Evolutionary conservation across 2,797 vertebrate genomes (phyloP).

Genomic region (Megalops cyprinoides): DNA sequence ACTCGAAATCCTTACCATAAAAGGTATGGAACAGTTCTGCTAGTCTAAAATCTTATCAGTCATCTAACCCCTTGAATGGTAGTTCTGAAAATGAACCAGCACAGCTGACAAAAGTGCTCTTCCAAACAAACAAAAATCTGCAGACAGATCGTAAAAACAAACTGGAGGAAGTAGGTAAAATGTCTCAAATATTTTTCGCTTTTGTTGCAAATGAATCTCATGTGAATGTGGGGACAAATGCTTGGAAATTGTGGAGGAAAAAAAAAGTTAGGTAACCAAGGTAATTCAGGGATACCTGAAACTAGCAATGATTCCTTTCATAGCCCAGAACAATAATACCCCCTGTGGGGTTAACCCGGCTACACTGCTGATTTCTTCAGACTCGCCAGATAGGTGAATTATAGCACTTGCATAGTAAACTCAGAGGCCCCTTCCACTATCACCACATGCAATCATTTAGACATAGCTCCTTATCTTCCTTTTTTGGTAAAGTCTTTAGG

Average conservation of each 20-base stretch:
- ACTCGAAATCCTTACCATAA: conserved; percentile 18
- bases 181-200: background rate
- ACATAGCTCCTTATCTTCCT: background rate
- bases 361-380: background rate
- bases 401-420: background rate
- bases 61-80: conserved; percentile 32
- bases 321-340: background rate
- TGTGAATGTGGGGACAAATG: background rate
- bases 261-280: background rate
- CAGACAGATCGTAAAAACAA: background rate
- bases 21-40: conserved; percentile 22
- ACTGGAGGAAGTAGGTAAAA: background rate
- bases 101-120: background rate
- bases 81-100: background rate
- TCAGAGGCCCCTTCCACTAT: background rate
- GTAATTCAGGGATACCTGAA: background rate
- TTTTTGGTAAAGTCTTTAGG: background rate
- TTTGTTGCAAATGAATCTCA: background rate
- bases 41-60: conserved; percentile 27
- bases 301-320: background rate
- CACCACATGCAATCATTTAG: background rate
- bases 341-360: background rate
- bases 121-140: background rate
- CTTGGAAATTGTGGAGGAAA: background rate
- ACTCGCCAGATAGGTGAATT: background rate